Percentiles rank a stretch among this genome's conserved stretches.
Evolutionary conservation across 2,797 vertebrate species (phyloP).

Genomic region (Melopsittacus undulatus): DNA sequence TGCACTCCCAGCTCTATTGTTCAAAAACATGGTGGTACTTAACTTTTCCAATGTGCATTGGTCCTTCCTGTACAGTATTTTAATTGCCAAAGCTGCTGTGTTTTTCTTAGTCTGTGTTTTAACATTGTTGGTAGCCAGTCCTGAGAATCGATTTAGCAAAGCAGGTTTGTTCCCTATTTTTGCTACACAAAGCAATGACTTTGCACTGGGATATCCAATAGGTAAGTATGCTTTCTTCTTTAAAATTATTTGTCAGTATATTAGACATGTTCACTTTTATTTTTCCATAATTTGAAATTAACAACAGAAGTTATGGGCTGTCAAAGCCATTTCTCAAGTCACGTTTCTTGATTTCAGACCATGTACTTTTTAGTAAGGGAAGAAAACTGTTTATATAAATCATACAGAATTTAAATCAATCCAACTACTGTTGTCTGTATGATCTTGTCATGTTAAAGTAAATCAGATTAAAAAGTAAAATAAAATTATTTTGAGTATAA

Average conservation of each 20-base stretch:
- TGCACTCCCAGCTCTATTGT: conserved; percentile 93
- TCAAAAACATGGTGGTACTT: conserved; percentile 97
- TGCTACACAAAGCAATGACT: conserved; percentile 99
- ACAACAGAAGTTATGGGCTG: background rate
- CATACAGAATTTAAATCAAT: background rate
- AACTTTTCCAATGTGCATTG: conserved; percentile 94
- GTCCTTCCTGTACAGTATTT: conserved; percentile 93
- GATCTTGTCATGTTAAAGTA: background rate
- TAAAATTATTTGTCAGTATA: background rate
- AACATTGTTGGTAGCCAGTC: conserved; percentile 88
- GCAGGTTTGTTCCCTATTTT: conserved; percentile 96
- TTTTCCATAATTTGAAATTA: background rate
- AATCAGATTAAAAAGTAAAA: background rate
- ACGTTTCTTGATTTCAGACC: background rate
- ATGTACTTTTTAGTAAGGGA: background rate
- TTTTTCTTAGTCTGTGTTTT: conserved; percentile 89
- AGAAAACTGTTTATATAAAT: background rate
- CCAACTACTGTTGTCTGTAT: background rate
- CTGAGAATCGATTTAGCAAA: conserved; percentile 89
- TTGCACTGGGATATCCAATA: conserved; percentile 96
- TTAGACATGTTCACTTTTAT: background rate
- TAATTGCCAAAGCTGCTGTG: conserved; percentile 92
- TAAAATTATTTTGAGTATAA: background rate
- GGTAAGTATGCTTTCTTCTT: conserved; percentile 81
- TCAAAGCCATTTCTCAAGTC: background rate